Evolutionary conservation across 2,797 vertebrate genomes (phyloP).

Genomic region (Coregonus ussuriensis): DNA sequence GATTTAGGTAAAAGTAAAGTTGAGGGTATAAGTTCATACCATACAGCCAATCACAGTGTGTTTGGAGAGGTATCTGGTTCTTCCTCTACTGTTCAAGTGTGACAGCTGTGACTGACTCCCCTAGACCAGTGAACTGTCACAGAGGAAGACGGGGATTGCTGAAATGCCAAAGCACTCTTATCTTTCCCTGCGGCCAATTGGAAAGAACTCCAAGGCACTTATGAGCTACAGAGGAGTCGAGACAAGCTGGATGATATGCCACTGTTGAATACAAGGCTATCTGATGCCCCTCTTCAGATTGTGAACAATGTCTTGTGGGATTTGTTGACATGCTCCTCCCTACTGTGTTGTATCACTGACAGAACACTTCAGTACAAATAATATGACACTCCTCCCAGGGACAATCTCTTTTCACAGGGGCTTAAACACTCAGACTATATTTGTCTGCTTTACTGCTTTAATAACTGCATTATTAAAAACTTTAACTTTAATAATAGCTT

Average conservation of each 20-base stretch:
- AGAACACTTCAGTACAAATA: slow-evolving; percentile 17
- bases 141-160: slow-evolving; percentile 39
- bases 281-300: slow-evolving; percentile 62
- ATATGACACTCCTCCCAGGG: slow-evolving; percentile 20
- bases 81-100: slow-evolving; percentile 18
- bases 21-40: slow-evolving; percentile 31
- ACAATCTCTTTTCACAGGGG: slow-evolving; percentile 52
- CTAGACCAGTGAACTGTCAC: slow-evolving; percentile 42
- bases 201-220: slow-evolving; percentile 58
- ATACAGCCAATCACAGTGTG: slow-evolving; percentile 16
- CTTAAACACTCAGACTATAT: slow-evolving; percentile 58
- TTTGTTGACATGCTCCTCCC: slow-evolving; percentile 55
- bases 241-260: slow-evolving; percentile 59
- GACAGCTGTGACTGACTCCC: slow-evolving; percentile 56
- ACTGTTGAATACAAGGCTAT: slow-evolving; percentile 57
- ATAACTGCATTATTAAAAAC: too few relatives aligned
- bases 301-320: slow-evolving; percentile 62
- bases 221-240: slow-evolving; percentile 50
- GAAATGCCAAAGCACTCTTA: slow-evolving; percentile 63
- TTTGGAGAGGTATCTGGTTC: slow-evolving; percentile 31
- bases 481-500: slow-evolving; percentile 36
- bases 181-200: slow-evolving; percentile 47
- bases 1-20: slow-evolving; percentile 9
- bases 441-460: slow-evolving; percentile 30
- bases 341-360: slow-evolving; percentile 15